Conservation (phyloP, 2,888 invertebrate genomes). For the Thera britannica region DNA sequence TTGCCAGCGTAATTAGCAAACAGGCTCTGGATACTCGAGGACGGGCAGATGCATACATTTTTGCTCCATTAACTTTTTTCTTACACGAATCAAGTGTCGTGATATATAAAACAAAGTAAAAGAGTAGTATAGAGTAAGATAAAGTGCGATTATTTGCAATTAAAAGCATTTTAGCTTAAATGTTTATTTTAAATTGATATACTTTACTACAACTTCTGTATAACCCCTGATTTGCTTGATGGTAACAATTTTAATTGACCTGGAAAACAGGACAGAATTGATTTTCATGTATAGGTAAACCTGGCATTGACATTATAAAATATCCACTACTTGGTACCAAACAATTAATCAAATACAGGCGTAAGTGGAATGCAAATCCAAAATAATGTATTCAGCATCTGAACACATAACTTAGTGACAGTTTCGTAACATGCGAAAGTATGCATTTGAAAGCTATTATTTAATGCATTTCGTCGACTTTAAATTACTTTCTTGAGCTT, state of each 20-base stretch:
- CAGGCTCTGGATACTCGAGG: constrained; percentile 39
- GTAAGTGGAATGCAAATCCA: neutral
- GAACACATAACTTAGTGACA: constrained; percentile 7
- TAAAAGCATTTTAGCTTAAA: too few relatives aligned
- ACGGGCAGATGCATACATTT: constrained; percentile 37
- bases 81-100: constrained; percentile 41
- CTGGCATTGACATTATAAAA: too few relatives aligned
- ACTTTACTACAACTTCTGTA: neutral
- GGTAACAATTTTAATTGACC: too few relatives aligned
- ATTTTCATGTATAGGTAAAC: too few relatives aligned
- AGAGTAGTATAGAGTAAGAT: constrained; percentile 30
- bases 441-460: constrained; percentile 30
- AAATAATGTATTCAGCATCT: constrained; percentile 9
- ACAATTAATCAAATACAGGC: neutral
- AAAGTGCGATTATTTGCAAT: too few relatives aligned
- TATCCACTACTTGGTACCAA: too few relatives aligned
- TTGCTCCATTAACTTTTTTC: constrained; percentile 42
- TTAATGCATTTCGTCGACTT: constrained; percentile 19
- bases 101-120: constrained; percentile 34
- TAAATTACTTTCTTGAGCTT: constrained; percentile 5
- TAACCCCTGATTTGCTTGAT: neutral
- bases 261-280: too few relatives aligned
- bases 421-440: constrained; percentile 27
- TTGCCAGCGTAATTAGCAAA: constrained; percentile 48
- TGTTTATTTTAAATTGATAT: too few relatives aligned